A percentile compares a stretch with the other conserved stretches of the same genome.
These are phyloP conservation scores for Dyspetes luteomarginatus DNA, from an alignment of 2,888 invertebrate species.

Conservation along the genomic window DNA sequence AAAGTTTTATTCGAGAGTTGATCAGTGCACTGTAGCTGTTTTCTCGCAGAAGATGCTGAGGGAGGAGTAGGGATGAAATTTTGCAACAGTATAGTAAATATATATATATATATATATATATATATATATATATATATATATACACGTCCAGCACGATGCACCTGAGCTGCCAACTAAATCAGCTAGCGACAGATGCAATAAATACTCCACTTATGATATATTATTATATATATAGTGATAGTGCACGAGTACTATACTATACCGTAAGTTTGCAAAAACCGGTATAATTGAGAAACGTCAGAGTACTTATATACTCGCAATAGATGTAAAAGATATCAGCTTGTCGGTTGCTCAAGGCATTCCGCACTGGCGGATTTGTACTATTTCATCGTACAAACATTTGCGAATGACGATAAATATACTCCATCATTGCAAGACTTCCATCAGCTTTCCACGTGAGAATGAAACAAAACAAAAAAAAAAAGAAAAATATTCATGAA, in stretches of 20 bases:
- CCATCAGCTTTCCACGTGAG: no score
- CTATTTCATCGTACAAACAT: no score
- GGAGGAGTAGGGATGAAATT: conserved; percentile 1
- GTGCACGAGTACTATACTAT: neutral
- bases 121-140: neutral
- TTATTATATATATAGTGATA: conserved; percentile 19
- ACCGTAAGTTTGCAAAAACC: conserved; percentile 43
- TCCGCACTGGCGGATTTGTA: neutral
- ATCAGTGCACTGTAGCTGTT: neutral
- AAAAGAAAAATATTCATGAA: neutral
- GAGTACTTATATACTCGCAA: conserved; percentile 23
- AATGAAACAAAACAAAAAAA: neutral
- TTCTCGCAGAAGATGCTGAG: conserved; percentile 32
- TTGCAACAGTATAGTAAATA: conserved; percentile 27
- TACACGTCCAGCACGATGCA: neutral
- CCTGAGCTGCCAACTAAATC: neutral
- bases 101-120: neutral
- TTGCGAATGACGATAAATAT: no score
- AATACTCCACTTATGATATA: conserved; percentile 3
- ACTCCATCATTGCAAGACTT: no score
- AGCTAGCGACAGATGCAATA: conserved; percentile 1
- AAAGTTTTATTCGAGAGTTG: neutral
- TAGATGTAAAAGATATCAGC: conserved; percentile 35
- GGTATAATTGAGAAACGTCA: conserved; percentile 57
- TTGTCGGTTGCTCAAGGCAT: conserved; percentile 40